A percentile compares a stretch with the other conserved stretches of the same genome.
Evolutionary conservation across 1,140 invertebrate species (phyloP).

Genomic region (Anoplophora glabripennis): DNA sequence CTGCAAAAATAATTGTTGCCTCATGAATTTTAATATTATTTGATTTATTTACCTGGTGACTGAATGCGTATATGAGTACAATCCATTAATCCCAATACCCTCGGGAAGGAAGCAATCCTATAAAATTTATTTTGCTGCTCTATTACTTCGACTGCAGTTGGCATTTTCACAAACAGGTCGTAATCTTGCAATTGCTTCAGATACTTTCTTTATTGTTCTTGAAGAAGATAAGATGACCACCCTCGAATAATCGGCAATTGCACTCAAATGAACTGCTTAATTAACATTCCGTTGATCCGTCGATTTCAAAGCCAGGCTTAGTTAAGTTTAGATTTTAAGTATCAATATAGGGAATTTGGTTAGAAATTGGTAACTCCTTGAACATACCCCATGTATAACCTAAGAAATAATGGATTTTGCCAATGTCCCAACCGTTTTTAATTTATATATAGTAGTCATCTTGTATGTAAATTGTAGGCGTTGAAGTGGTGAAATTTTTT

Average conservation of each 20-base stretch:
- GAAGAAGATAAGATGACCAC: background rate
- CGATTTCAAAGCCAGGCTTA: too few relatives aligned
- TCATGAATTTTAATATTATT: background rate
- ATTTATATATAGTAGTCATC: too few relatives aligned
- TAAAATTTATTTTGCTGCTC: background rate
- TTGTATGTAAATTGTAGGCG: too few relatives aligned
- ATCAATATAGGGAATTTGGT: too few relatives aligned
- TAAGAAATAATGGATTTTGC: too few relatives aligned
- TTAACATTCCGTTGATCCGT: too few relatives aligned
- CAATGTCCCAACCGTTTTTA: too few relatives aligned
- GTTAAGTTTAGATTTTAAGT: too few relatives aligned
- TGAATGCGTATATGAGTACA: slow-evolving; percentile 19
- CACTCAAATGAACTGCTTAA: background rate
- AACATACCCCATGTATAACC: too few relatives aligned
- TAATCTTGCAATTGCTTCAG: slow-evolving; percentile 9
- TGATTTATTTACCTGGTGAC: slow-evolving; percentile 12
- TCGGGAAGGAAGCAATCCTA: slow-evolving; percentile 3
- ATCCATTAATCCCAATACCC: slow-evolving; percentile 12
- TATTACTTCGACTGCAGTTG: background rate
- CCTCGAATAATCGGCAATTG: slow-evolving; percentile 9
- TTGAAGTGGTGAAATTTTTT: too few relatives aligned
- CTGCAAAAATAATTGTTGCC: background rate
- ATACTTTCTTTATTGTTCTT: slow-evolving; percentile 5
- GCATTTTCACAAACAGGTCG: slow-evolving; percentile 7
- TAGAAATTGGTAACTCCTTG: too few relatives aligned